Base-by-base conservation (phyloP, 2,888 invertebrate species). In the Dryococelus australis region DNA sequence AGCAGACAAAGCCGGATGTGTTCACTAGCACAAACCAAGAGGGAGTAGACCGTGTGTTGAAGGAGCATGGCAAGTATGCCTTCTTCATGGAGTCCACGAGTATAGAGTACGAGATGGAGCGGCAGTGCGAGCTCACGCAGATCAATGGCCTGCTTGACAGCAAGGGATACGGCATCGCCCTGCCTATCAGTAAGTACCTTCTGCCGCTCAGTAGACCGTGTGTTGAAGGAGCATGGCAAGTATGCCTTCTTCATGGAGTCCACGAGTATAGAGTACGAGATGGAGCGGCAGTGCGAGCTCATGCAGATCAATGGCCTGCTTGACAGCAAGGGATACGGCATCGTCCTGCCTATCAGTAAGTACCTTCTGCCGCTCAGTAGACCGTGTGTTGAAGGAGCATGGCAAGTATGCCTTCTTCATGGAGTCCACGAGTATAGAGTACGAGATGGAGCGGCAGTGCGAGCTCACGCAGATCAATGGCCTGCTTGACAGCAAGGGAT, bases 171-270 rank as follows among this genome's bases (percentile, higher is more conserved):
- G 98, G 98, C 53, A 97, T 99, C 89, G 98, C 98, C 0, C 96
- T 98, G 94, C 97, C 97, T 2, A 95, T 97, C 91, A 96, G 98
- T 98, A 93, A 94, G 96, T 94, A 92, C 90, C 86, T n/a, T n/a
- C n/a, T n/a, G n/a, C n/a, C n/a, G n/a, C n/a, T n/a, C n/a, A 0
- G 96, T 98, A 0, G 96, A 97, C n/a, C 94, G 97, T 88, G 99
- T 99, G 0, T 91, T 95, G 86, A 96, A 95, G 92, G 95, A 95
- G 83, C 97, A 97, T 92, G 94, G 96, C 86, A 94, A 94, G 87
- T 99, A 98, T 92, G 99, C 99, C 5, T 99, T 97, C 92, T 94
- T 99, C 84, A 99, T 99, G 98, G 99, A 99, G 93, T 98, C 98
- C 9, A 97, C 98, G 0, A 96, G 97, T 0, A 96, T 99, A 89